Evolutionary conservation across 2,888 invertebrate species (phyloP), one percentile per base, ranked within the genome.

Genomic region (Galerucella pusilla): DNA sequence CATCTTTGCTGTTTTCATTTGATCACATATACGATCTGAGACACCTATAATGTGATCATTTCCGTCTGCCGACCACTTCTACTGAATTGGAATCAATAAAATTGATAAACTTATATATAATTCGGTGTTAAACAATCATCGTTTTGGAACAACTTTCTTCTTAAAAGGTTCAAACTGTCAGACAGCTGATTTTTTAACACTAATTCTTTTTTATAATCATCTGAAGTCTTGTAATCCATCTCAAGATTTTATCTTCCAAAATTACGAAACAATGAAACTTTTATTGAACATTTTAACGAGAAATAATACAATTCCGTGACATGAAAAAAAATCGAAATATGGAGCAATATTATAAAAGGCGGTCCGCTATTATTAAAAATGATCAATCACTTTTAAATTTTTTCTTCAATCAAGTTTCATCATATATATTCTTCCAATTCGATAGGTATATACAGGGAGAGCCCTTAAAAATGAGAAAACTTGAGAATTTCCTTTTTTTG

Each of bases 91-190:
- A 7, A 42, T 42, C 6, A 42, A 42, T 42, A 7, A 42, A 42
- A 42, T 42, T 42, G 35, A 42, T 42, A 42, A 49, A 49, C 5
- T 49, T 10, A 1, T 54, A 16, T n/a, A n/a, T 16, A 57, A 57
- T 16, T 57, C 11, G 54, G 14, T 5, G 14, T 54, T 61, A 35
- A 63, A 63, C 60, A 25, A 60, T 60, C 28, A 60, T 25, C 14
- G 20, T 28, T 11, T 25, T 14, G 28, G 12, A 60, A 28, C 63
- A 35, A 42, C 63, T 63, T 42, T 63, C 63, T 63, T 63, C 16
- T 63, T 63, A 42, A 63, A 63, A 63, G 35, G n/a, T 63, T 61
- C 1, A 28, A 63, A 63, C 42, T 35, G 63, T 63, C 63, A 63
- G n/a, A 16, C 2, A 42, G n/a, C 63, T 14, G 11, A 61, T 61